Evolutionary conservation across 1,140 invertebrate species (phyloP), one percentile per base, ranked within the genome.

Genomic region (Pristionchus pacificus): DNA sequence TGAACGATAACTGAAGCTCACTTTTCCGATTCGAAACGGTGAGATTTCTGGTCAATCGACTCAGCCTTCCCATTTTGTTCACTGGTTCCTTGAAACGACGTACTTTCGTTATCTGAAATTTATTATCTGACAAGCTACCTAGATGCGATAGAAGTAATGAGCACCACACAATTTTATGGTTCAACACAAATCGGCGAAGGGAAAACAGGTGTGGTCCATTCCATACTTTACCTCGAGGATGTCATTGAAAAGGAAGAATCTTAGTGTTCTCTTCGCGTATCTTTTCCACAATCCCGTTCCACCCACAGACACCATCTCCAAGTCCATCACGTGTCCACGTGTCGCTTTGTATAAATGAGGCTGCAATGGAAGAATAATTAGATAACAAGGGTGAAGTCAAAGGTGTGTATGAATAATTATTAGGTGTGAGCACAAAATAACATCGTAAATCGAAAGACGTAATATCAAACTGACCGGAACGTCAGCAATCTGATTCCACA

Each of bases 401-500:
- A n/a, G n/a, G n/a, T n/a, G n/a, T n/a, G n/a, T n/a, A 49, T 49
- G 38, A 49, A 19, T 49, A 19, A 19, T 49, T 49, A 6, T 10
- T 49, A 10, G 6, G 19, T 19, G 19, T 49, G 6, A 32, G 65
- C 30, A 24, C 27, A 31, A 29, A 58, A 19, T 57, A n/a, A 25
- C 3, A 29, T 28, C 10, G 15, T 19, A 25, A 3, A 31, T 33
- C 24, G 13, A 60, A 67, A 15, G 3, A 33, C 25, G 14, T 27
- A 19, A 2, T 1, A 3, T 27, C 30, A 33, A 57, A 74, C 74
- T 38, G 24, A 76, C 74, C 32, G 75, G 75, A 27, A 76, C 62
- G 29, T 71, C 63, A n/a, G 76, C 75, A 29, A 76, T 76, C 25
- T 75, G 68, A 14, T 33, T 76, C 27, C 70, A 71, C 25, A 59